Base-by-base conservation (phyloP, 2,888 invertebrate genomes). In the Limnephilus auricula region DNA sequence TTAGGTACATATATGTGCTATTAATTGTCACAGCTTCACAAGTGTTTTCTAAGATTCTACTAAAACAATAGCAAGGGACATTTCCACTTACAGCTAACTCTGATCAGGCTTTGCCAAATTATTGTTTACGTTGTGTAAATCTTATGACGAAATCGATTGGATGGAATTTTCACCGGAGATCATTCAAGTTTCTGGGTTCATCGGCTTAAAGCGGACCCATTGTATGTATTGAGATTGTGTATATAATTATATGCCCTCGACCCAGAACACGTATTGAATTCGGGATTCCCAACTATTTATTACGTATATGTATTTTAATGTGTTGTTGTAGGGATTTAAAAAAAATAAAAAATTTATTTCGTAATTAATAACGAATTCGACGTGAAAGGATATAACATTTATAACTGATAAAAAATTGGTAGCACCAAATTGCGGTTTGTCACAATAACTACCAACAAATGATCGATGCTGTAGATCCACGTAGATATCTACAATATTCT, bases 81-180 rank as follows among this genome's bases (percentile, higher is more conserved):
- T 65, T 25, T 65, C 50, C 25, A 25, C 25, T 1, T 25, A 25
- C 50, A 5, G 5, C 50, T 65, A 5, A 65, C 0, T 18, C 50
- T 45, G 15, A 15, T 2, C 15, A 45, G 45, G 45, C 45, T 45
- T 45, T 45, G 45, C 5, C n/a, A 32, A 65, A 37, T 31, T 65
- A 31, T 90, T 90, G 78, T 90, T 83, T 80, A 90, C 50, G 32
- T 83, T 37, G 13, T 6, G 50, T 79, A 34, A 79, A 79, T 37
- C 32, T 82, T 32, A 82, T 31, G 82, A n/a, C 15, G 85, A 85
- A 12, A 31, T 45, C 31, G 4, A 30, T 85, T 50, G 32, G 30
- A 34, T 40, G 85, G 15, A 85, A 3, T 82, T 85, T 85, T 45
- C 32, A 15, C 10, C 12, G 10, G 32, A 85, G 37, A 85, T 45